phyloP scores from a whole-genome alignment of 2,888 invertebrate genomes.

The Leuctra nigra region DNA sequence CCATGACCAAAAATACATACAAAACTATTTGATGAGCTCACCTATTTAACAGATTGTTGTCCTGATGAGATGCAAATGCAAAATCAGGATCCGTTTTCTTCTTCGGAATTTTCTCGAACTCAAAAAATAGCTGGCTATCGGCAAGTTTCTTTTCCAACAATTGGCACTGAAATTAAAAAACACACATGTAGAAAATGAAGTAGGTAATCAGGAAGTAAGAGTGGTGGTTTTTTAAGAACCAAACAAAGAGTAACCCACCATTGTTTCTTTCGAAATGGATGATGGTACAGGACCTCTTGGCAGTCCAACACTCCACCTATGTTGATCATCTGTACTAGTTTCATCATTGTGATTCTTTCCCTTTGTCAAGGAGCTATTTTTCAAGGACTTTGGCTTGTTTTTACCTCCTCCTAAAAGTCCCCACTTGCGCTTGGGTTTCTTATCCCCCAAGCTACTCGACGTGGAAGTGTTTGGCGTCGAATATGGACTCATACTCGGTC shows the following conservation, averaged over 20 bases:
- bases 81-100: constrained; percentile 62
- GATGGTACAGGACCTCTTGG: constrained; percentile 65
- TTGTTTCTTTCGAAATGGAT: constrained; percentile 70
- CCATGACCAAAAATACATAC: too few species aligned
- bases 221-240: not conserved
- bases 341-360: constrained; percentile 41
- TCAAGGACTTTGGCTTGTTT: constrained; percentile 42
- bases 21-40: constrained; percentile 34
- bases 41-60: constrained; percentile 51
- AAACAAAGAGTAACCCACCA: constrained; percentile 49
- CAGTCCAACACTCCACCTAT: constrained; percentile 66
- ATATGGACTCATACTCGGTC: not conserved
- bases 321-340: constrained; percentile 35
- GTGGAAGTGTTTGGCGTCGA: constrained; percentile 7
- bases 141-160: constrained; percentile 59
- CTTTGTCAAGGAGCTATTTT: constrained; percentile 63
- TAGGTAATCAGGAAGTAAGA: not conserved
- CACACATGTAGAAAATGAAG: not conserved
- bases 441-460: constrained; percentile 39
- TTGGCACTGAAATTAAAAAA: constrained; percentile 48
- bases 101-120: constrained; percentile 80
- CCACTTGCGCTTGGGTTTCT: constrained; percentile 59
- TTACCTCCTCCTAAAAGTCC: constrained; percentile 55
- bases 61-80: constrained; percentile 64
- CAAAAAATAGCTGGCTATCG: constrained; percentile 69